Percentiles rank a stretch among this genome's conserved stretches.
Conservation (phyloP, 1,140 invertebrate genomes). For the Steinernema feltiae region DNA sequence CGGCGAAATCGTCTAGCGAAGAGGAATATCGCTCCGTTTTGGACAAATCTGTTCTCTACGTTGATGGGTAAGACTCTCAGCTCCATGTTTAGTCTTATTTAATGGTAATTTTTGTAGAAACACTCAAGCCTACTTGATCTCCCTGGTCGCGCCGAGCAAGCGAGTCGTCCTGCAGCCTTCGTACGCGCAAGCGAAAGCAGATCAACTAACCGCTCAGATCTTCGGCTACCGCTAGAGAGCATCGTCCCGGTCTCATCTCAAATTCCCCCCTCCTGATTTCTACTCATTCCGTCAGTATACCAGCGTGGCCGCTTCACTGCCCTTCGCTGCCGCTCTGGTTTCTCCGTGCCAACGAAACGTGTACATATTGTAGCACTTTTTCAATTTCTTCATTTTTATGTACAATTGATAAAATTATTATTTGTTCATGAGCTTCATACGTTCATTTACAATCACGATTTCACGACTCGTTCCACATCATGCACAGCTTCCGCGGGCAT, state of each 20-base stretch:
- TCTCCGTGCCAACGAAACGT: not conserved
- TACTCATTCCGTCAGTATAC: conserved; percentile 1
- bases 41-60: not conserved
- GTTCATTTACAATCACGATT: no score
- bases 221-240: conserved; percentile 1
- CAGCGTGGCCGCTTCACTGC: not conserved
- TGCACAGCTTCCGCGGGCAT: no score
- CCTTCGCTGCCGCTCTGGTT: conserved; percentile 7
- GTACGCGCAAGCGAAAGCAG: not conserved
- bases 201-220: not conserved
- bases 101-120: not conserved
- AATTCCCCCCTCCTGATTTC: not conserved
- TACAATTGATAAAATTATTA: no score
- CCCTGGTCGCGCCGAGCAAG: not conserved
- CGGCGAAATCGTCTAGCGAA: not conserved
- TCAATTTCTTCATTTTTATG: no score
- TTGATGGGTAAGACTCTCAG: conserved; percentile 15
- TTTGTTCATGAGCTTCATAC: no score
- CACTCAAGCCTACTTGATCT: conserved; percentile 8
- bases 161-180: not conserved
- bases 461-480: no score
- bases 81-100: not conserved
- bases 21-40: not conserved
- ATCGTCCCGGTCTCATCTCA: not conserved
- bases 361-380: not conserved